These are phyloP conservation scores for Syndactyla subalaris DNA, from an alignment of 2,797 vertebrate genomes.

Conservation along the genomic window DNA sequence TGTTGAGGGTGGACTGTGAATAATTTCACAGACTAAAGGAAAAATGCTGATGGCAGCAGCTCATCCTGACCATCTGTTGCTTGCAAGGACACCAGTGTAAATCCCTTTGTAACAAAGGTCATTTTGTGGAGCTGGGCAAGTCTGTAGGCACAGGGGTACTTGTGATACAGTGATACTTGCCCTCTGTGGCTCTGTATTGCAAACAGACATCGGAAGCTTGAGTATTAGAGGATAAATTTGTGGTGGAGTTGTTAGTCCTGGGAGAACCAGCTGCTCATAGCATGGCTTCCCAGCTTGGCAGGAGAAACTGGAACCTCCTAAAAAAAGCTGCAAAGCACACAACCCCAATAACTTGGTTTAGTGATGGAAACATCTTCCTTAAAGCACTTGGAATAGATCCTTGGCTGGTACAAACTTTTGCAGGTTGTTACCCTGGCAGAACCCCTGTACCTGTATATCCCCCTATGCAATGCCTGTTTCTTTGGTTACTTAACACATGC, in stretches of 20 bases:
- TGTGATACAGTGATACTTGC: neutral
- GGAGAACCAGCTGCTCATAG: neutral
- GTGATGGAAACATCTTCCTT: neutral
- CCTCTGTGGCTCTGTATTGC: neutral
- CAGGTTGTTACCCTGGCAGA: neutral
- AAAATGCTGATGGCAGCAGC: conserved; percentile 40
- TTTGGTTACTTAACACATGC: neutral
- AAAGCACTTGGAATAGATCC: neutral
- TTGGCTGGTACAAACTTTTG: neutral
- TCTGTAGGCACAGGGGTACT: neutral
- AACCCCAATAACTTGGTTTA: neutral
- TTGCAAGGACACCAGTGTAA: conserved; percentile 23
- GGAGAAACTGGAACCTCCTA: neutral
- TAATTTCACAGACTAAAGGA: conserved; percentile 14
- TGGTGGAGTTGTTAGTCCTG: neutral
- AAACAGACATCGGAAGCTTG: neutral
- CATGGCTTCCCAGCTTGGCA: neutral
- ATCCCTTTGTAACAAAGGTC: conserved; percentile 9
- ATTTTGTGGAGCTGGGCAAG: neutral
- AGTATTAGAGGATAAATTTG: neutral
- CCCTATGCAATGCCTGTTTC: neutral
- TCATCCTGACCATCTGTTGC: conserved; percentile 53
- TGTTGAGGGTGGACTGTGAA: neutral
- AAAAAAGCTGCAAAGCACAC: neutral
- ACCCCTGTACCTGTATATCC: neutral